Evolutionary conservation across 2,797 vertebrate species (phyloP), one percentile per base, ranked within the genome.

Genomic region (Spondyliosoma cantharus): DNA sequence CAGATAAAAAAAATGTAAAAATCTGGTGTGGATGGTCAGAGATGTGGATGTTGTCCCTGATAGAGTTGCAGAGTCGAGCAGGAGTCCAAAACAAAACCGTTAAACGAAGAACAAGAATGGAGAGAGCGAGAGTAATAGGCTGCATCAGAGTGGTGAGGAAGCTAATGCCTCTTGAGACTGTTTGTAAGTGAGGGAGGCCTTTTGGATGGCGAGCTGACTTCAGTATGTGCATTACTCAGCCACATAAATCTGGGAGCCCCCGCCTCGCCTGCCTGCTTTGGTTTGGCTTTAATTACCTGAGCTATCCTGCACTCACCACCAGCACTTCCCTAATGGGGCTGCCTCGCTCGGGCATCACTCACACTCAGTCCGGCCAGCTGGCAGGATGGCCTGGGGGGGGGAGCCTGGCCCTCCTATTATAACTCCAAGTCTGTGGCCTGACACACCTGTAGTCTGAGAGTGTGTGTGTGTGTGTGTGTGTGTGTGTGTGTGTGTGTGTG

Each of bases 231-330:
- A 93, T 93, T 92, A 92, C 92, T 91, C 89, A 90, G 91, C 90
- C 89, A 92, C 93, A 94, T 94, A 93, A 93, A 94, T 94, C 93
- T 91, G 91, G 81, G 85, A 81, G 89, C 92, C 87, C 91, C 90
- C 81, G 54, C 86, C 86, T 88, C 82, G 82, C 77, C 91, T 90
- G 91, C 91, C 92, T 90, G 90, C 90, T 89, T 91, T 87, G 91
- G 88, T 93, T 91, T 90, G 90, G 81, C 93, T 93, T 94, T 94
- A 93, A 94, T 94, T 94, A 94, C 93, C 91, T 91, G 90, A 92
- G 89, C 92, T 86, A 86, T 92, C 90, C 92, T 86, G 84, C 91
- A 86, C 90, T 92, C 90, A 89, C 87, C 88, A 89, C 84, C 90
- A 91, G 91, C 92, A 91, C 92, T 93, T 88, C 87, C 90, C 92